Evolutionary conservation across 2,888 invertebrate genomes (phyloP).

Genomic region (Lasioglossum morio): DNA sequence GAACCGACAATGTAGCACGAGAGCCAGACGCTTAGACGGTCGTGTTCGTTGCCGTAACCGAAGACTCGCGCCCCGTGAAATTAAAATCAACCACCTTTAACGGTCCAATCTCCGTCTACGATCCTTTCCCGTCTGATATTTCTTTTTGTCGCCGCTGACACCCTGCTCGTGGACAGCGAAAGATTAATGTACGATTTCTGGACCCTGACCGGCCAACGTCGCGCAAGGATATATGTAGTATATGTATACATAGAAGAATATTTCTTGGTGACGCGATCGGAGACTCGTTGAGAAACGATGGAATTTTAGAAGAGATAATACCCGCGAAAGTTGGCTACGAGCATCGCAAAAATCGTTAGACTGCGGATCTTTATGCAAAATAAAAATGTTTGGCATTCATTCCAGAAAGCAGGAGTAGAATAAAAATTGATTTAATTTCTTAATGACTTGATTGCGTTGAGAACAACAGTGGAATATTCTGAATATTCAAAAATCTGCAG

Average conservation of each 20-base stretch:
- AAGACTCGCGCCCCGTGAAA: conserved; percentile 84
- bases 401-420: too few relatives aligned
- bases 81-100: conserved; percentile 84
- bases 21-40: conserved; percentile 72
- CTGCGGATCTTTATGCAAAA: too few relatives aligned
- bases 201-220: background rate
- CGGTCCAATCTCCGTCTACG: conserved; percentile 79
- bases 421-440: too few relatives aligned
- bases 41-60: conserved; percentile 81
- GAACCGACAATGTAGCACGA: conserved; percentile 33
- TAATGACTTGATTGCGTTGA: too few relatives aligned
- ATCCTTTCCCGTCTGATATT: conserved; percentile 3
- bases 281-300: background rate
- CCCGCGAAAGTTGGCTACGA: background rate
- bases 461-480: too few relatives aligned
- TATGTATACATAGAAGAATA: background rate
- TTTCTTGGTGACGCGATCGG: background rate
- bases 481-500: too few relatives aligned
- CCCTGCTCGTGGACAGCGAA: background rate
- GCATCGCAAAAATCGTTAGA: too few relatives aligned
- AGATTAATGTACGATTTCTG: conserved; percentile 38
- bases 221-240: background rate
- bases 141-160: conserved; percentile 25
- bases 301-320: background rate
- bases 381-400: too few relatives aligned